Base-by-base conservation (phyloP, 1,140 invertebrate genomes). In the Stegodyphus dumicola region DNA sequence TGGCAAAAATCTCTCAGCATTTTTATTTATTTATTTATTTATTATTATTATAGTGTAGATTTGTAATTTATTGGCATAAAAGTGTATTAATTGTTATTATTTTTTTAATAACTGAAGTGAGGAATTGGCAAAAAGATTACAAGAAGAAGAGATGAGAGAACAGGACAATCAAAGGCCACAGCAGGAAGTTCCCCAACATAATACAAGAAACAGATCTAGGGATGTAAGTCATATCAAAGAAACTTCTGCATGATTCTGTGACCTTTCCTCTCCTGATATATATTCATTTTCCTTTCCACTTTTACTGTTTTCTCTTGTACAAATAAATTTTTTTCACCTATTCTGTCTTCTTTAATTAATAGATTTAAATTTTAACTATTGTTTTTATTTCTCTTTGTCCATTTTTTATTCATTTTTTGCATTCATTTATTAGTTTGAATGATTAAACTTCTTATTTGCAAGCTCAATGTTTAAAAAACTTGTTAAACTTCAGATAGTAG, bases 101-200 rank as follows among this genome's bases (percentile, higher is more conserved):
- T 13, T 71, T n/a, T 15, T 17, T 13, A 48, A 51, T 51, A 49
- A 48, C 11, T 49, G 17, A 71, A 91, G 91, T 88, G 90, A 90
- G 87, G 90, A 91, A 78, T 87, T 92, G 67, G 91, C 91, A n/a
- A 88, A 89, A 77, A 88, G 89, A 66, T 88, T 92, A 7, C 91
- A 92, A 77, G 90, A 90, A 85, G 91, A 91, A 87, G 91, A 92
- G 78, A 88, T 75, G 33, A 10, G 49, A 6, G 73, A 54, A 17
- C 17, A 75, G 17, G 73, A 75, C 15, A 75, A 75, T 75, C 73
- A 49, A 13, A 75, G 73, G 17, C 73, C 53, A 9, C 7, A 13
- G 18, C 49, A 15, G 15, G 48, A 18, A 6, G 51, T 53, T 51
- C 52, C 77, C 51, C 56, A 80, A 33, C 69, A 71, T 48, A 18